Percentiles rank a stretch among this genome's conserved stretches.
Conservation (phyloP, 2,888 invertebrate species). For the Spisula solida region DNA sequence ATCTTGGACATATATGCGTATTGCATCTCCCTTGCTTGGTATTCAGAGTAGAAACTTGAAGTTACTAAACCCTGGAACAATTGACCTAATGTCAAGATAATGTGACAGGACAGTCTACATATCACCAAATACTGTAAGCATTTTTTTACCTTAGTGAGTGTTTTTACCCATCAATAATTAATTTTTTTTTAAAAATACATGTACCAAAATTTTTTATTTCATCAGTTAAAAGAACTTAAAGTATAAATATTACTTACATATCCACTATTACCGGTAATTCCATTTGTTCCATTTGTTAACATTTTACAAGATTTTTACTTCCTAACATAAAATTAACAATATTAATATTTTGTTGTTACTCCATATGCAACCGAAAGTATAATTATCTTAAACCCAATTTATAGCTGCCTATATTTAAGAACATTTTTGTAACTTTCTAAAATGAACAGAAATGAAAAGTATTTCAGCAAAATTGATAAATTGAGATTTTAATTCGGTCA, state of each 20-base stretch:
- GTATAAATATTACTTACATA: constrained; percentile 30
- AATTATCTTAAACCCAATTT: neutral
- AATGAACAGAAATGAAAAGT: neutral
- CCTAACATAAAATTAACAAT: neutral
- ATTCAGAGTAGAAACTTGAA: no score
- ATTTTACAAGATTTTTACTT: neutral
- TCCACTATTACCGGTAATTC: constrained; percentile 5
- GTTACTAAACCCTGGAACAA: no score
- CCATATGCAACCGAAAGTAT: neutral
- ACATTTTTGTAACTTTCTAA: neutral
- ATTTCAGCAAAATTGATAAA: neutral
- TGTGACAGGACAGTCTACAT: no score
- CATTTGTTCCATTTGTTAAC: constrained; percentile 43
- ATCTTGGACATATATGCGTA: no score
- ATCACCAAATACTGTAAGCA: no score
- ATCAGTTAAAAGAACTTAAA: neutral
- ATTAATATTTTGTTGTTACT: neutral
- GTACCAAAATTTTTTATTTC: neutral
- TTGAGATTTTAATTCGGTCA: no score
- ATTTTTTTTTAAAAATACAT: no score
- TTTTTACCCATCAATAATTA: no score
- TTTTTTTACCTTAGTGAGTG: no score
- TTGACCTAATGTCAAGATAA: no score
- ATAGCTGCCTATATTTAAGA: neutral
- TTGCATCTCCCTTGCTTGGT: no score